Percentiles rank a stretch among this genome's conserved stretches.
These are phyloP conservation scores for Sturmia bella DNA, from an alignment of 2,888 invertebrate genomes.

Conservation along the genomic window DNA sequence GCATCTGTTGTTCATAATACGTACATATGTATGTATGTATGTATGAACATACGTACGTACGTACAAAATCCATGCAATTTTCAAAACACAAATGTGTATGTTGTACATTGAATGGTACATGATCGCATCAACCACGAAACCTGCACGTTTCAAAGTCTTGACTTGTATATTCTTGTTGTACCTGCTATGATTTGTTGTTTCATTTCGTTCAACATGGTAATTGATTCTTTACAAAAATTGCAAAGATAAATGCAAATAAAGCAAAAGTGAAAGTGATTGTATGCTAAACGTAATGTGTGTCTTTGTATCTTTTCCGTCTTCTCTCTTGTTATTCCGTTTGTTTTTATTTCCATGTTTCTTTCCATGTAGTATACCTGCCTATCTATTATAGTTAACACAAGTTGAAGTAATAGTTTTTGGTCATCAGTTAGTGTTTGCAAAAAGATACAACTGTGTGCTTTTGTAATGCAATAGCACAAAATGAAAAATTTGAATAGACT, in stretches of 20 bases:
- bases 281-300: conserved; percentile 38
- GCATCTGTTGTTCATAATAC: conserved; percentile 68
- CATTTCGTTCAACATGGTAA: conserved; percentile 53
- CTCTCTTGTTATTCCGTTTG: conserved; percentile 4
- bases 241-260: conserved; percentile 30
- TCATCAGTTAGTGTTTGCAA: no score
- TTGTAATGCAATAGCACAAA: background rate
- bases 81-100: background rate
- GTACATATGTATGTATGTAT: background rate
- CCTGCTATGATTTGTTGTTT: conserved; percentile 41
- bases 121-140: conserved; percentile 41
- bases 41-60: background rate
- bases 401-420: no score
- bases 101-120: conserved; percentile 38
- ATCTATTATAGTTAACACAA: conserved; percentile 4
- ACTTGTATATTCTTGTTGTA: conserved; percentile 58
- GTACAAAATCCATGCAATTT: conserved; percentile 2
- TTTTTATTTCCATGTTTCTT: conserved; percentile 31
- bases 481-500: conserved; percentile 15
- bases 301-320: conserved; percentile 41
- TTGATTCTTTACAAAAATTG: conserved; percentile 66
- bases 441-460: no score
- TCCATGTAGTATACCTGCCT: no score
- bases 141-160: conserved; percentile 52
- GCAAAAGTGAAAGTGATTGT: conserved; percentile 65